Evolutionary conservation across 2,113 vertebrate genomes (phyloP).

Genomic region (Apteryx owenii): DNA sequence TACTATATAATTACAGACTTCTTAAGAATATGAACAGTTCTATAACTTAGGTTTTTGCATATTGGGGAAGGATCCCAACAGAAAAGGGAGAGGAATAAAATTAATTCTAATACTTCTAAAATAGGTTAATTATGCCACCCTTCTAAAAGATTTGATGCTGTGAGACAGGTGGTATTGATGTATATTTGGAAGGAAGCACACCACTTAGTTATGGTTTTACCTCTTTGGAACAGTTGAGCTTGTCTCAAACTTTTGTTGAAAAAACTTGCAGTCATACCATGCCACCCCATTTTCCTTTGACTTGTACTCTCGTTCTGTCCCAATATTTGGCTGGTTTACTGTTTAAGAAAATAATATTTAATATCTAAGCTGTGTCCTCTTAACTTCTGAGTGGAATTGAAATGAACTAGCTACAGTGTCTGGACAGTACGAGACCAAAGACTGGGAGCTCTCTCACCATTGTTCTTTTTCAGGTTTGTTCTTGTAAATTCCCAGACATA

Average conservation of each 20-base stretch:
- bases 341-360: neutral
- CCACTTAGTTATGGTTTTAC: neutral
- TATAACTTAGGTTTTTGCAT: neutral
- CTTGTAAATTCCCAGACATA: neutral
- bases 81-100: neutral
- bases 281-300: neutral
- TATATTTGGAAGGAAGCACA: neutral
- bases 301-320: neutral
- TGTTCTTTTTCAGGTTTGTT: neutral
- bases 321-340: neutral
- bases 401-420: neutral
- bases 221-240: neutral
- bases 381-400: neutral
- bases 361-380: neutral
- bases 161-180: neutral
- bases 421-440: neutral
- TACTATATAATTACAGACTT: neutral
- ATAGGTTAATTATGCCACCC: neutral
- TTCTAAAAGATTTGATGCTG: neutral
- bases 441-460: neutral
- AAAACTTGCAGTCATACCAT: neutral
- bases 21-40: neutral
- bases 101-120: neutral
- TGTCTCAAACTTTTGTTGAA: neutral
- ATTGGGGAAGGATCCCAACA: neutral